These are phyloP conservation scores for Smutsia gigantea DNA, from an alignment of 2,797 vertebrate genomes.

Conservation along the genomic window DNA sequence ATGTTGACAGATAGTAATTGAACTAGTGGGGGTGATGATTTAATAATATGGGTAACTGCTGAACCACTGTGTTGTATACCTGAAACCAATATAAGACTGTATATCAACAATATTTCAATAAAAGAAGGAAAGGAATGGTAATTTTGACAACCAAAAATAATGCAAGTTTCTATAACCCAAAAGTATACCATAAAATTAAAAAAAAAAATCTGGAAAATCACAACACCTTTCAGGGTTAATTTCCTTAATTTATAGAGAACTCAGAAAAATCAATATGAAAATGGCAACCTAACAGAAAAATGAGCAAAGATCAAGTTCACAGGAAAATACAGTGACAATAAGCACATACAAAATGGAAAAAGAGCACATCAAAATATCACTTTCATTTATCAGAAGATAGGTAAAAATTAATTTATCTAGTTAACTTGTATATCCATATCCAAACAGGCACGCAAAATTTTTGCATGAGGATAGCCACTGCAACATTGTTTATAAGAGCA, in stretches of 20 bases:
- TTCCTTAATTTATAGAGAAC: slow-evolving; percentile 18
- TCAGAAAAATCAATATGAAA: slow-evolving; percentile 27
- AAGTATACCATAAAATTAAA: background rate
- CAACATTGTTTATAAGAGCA: background rate
- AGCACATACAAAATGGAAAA: slow-evolving; percentile 17
- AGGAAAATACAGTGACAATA: slow-evolving; percentile 7
- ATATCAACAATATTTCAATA: too few species aligned
- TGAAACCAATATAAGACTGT: too few species aligned
- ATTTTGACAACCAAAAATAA: background rate
- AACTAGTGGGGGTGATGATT: too few species aligned
- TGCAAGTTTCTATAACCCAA: background rate
- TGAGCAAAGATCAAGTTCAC: background rate
- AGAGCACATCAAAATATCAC: background rate
- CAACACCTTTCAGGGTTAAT: background rate
- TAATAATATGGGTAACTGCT: too few species aligned
- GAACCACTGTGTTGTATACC: too few species aligned
- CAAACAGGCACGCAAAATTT: background rate
- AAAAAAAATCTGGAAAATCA: background rate
- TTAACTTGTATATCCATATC: background rate
- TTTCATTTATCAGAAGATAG: background rate
- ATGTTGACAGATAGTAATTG: too few species aligned
- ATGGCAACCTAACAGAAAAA: background rate
- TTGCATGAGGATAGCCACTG: background rate
- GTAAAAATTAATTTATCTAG: background rate
- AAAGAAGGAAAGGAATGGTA: background rate